phyloP scores from a whole-genome alignment of 2,888 invertebrate genomes.

The Tenthredo amoena region DNA sequence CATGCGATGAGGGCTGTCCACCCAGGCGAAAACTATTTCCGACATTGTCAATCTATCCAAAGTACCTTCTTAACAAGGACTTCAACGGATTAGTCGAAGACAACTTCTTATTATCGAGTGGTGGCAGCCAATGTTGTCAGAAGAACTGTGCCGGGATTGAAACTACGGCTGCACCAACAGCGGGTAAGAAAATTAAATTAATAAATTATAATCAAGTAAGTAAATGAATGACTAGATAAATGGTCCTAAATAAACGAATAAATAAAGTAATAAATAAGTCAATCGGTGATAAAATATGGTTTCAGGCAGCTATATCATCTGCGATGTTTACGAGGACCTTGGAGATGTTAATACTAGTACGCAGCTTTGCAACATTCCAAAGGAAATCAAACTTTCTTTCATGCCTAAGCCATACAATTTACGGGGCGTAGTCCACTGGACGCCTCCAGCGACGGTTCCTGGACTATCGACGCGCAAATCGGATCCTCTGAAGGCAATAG shows the following conservation, averaged over 20 bases:
- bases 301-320: too few species aligned
- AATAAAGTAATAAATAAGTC: background rate
- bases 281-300: too few species aligned
- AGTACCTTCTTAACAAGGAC: background rate
- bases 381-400: too few species aligned
- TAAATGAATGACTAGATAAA: background rate
- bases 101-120: background rate
- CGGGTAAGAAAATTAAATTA: background rate
- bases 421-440: background rate
- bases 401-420: background rate
- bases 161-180: background rate
- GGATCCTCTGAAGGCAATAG: background rate
- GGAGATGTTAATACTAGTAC: too few species aligned
- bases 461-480: background rate
- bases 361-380: too few species aligned
- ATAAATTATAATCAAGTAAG: background rate
- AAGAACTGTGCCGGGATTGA: background rate
- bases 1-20: slow-evolving; percentile 17
- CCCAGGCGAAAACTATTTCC: background rate
- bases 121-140: background rate
- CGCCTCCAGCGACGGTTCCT: background rate
- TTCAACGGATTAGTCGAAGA: background rate
- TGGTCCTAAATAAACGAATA: background rate
- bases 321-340: too few species aligned
- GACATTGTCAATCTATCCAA: background rate